Conservation (phyloP, 2,113 vertebrate genomes). For the Atherinomorus stipes region DNA sequence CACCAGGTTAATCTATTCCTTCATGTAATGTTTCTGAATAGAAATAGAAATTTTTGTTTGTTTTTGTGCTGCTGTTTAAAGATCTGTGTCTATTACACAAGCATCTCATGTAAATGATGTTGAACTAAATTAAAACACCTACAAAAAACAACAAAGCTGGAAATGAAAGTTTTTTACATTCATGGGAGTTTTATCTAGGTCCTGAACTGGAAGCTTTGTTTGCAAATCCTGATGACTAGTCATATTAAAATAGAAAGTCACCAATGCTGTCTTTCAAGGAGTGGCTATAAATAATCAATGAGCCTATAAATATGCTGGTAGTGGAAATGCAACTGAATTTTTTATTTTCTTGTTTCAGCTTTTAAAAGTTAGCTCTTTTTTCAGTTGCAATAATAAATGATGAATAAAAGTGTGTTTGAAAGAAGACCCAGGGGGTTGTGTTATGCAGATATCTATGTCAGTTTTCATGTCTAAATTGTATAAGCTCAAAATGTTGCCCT, state of each 20-base stretch:
- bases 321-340: not conserved
- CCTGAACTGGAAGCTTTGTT: not conserved
- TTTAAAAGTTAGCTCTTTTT: slow-evolving; percentile 5
- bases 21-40: not conserved
- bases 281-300: slow-evolving; percentile 26
- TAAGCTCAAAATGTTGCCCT: no score
- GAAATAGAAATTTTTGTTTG: slow-evolving; percentile 13
- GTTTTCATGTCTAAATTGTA: no score
- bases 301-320: slow-evolving; percentile 5
- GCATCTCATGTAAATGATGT: slow-evolving; percentile 44
- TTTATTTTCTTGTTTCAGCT: not conserved
- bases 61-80: not conserved
- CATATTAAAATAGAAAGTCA: slow-evolving; percentile 8
- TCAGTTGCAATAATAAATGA: not conserved
- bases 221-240: slow-evolving; percentile 6
- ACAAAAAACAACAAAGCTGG: slow-evolving; percentile 19
- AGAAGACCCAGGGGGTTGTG: no score
- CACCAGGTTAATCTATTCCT: slow-evolving; percentile 14
- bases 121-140: slow-evolving; percentile 28
- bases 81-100: slow-evolving; percentile 5
- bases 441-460: no score
- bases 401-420: not conserved
- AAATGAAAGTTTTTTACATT: slow-evolving; percentile 9
- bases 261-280: slow-evolving; percentile 12
- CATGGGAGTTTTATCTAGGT: not conserved